phyloP scores from a whole-genome alignment of 2,797 vertebrate species.

The Caiman crocodilus region DNA sequence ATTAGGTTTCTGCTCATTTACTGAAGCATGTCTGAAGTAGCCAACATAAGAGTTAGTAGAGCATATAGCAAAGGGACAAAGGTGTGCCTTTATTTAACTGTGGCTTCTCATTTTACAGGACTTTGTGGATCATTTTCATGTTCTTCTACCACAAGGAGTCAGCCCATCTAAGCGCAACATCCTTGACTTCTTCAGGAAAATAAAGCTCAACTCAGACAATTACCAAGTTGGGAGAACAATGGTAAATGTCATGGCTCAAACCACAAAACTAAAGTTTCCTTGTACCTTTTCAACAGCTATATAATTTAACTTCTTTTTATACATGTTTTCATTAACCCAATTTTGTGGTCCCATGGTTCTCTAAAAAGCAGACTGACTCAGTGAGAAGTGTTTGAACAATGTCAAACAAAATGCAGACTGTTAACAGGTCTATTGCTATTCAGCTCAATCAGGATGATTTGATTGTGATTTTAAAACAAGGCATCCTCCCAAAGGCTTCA shows the following conservation, averaged over 20 bases:
- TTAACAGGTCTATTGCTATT: background rate
- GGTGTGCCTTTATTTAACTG: background rate
- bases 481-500: background rate
- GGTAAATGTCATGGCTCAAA: conserved; percentile 80
- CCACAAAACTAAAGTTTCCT: background rate
- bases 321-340: background rate
- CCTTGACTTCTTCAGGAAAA: conserved; percentile 88
- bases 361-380: background rate
- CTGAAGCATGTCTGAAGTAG: background rate
- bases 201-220: conserved; percentile 85
- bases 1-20: background rate
- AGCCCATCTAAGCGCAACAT: conserved; percentile 87
- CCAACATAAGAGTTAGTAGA: background rate
- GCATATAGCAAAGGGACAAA: background rate
- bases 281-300: conserved; percentile 16
- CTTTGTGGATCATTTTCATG: conserved; percentile 93
- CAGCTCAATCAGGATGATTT: background rate
- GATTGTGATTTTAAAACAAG: background rate
- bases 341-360: background rate
- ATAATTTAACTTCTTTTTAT: background rate
- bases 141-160: conserved; percentile 89
- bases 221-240: conserved; percentile 97
- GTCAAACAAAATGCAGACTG: background rate
- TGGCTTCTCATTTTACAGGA: conserved; percentile 82
- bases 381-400: background rate